A percentile compares a stretch with the other conserved stretches of the same genome.
Evolutionary conservation across 2,113 vertebrate species (phyloP).

Genomic region (Glareola pratincola): DNA sequence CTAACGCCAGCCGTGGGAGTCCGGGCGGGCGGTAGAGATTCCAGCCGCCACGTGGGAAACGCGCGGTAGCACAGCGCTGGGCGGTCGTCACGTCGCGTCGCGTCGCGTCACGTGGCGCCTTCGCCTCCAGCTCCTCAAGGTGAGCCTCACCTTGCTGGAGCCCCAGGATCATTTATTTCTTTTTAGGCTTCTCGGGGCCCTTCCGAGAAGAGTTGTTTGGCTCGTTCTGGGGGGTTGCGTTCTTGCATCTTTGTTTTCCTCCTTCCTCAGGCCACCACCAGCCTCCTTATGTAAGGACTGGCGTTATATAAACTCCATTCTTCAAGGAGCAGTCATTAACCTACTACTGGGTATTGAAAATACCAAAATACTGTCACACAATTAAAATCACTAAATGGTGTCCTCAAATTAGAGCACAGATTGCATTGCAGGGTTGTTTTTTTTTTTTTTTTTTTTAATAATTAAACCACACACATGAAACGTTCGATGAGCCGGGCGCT

Average conservation of each 20-base stretch:
- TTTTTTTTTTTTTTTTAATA: neutral
- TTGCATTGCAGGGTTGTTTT: neutral
- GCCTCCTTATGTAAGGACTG: conserved; percentile 52
- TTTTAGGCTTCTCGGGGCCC: neutral
- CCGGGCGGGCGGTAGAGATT: accelerated
- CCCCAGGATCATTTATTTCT: accelerated
- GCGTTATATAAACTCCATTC: conserved; percentile 65
- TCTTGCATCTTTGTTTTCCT: neutral
- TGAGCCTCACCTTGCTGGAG: neutral
- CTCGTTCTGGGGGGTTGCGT: neutral
- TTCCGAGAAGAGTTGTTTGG: neutral
- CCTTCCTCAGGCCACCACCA: conserved; percentile 42
- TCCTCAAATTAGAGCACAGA: conserved; percentile 61
- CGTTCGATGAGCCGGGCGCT: neutral
- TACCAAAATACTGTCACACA: conserved; percentile 65
- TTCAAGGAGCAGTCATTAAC: conserved; percentile 70
- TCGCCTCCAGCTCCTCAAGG: neutral
- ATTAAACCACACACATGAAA: neutral
- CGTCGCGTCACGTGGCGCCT: neutral
- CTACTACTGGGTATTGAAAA: conserved; percentile 60
- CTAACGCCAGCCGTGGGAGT: accelerated
- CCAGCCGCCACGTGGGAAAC: neutral
- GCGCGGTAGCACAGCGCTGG: neutral
- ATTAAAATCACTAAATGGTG: conserved; percentile 65
- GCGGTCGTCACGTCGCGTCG: accelerated